Conservation (phyloP, 2,888 invertebrate genomes). For the Sarcophaga rosellei region DNA sequence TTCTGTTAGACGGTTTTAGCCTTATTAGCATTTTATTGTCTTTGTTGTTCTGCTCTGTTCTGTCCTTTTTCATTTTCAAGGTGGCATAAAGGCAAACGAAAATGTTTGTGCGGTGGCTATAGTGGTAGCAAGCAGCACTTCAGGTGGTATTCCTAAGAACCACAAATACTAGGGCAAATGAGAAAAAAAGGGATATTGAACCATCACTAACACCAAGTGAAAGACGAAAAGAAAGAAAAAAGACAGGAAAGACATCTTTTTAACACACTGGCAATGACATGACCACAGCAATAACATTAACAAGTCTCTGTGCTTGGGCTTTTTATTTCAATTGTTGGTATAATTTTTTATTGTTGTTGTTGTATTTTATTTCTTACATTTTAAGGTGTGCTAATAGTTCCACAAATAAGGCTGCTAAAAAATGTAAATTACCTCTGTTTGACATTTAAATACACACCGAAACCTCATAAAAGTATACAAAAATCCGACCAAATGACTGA, state of each 20-base stretch:
- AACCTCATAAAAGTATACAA: conserved; percentile 42
- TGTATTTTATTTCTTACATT: conserved; percentile 7
- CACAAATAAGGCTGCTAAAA: conserved; percentile 67
- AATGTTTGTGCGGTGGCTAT: background rate
- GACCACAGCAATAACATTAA: conserved; percentile 64
- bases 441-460: conserved; percentile 64
- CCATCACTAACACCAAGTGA: too few relatives aligned
- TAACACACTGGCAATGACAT: conserved; percentile 54
- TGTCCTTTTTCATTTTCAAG: background rate
- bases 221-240: background rate
- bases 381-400: conserved; percentile 67
- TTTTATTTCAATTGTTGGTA: background rate
- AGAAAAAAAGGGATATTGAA: background rate
- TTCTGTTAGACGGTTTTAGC: conserved; percentile 44
- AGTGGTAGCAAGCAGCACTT: background rate
- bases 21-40: conserved; percentile 63
- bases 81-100: background rate
- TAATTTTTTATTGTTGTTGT: background rate
- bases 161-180: conserved; percentile 24
- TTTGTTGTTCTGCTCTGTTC: background rate
- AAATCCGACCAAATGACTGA: background rate
- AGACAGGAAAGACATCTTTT: conserved; percentile 20
- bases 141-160: conserved; percentile 22
- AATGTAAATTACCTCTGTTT: conserved; percentile 66
- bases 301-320: conserved; percentile 30